Evolutionary conservation across 35 echinoderm and acorn worm species (phyloP).

Genomic region (Apostichopus japonicus): DNA sequence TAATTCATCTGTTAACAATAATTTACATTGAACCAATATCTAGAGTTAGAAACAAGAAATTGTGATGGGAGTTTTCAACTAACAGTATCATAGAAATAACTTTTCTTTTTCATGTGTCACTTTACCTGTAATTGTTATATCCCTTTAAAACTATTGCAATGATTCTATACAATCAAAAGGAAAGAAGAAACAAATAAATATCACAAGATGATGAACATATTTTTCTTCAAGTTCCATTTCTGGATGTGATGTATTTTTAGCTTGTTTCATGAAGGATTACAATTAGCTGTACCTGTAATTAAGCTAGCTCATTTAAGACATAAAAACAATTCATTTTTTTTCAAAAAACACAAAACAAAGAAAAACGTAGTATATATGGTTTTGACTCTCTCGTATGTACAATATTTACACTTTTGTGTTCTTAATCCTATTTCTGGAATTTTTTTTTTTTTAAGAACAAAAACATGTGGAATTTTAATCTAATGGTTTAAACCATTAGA

Average conservation of each 20-base stretch:
- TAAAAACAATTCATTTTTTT: background rate
- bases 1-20: too few species aligned
- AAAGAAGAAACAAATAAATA: too few species aligned
- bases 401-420: slow-evolving; percentile 22
- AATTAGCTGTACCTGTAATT: background rate
- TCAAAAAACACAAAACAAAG: background rate
- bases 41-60: too few species aligned
- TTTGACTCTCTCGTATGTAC: slow-evolving; percentile 22
- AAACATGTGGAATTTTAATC: background rate
- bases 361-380: slow-evolving; percentile 1
- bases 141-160: too few species aligned
- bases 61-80: too few species aligned
- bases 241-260: background rate
- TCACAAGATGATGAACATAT: too few species aligned
- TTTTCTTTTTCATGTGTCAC: too few species aligned
- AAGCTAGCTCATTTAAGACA: background rate
- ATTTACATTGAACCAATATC: too few species aligned
- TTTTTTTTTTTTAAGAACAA: background rate
- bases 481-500: background rate
- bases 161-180: too few species aligned
- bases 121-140: too few species aligned
- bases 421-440: background rate
- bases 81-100: too few species aligned
- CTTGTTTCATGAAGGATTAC: background rate
- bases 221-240: background rate